Base-by-base conservation (phyloP, 1,140 invertebrate species). In the Aphis gossypii region DNA sequence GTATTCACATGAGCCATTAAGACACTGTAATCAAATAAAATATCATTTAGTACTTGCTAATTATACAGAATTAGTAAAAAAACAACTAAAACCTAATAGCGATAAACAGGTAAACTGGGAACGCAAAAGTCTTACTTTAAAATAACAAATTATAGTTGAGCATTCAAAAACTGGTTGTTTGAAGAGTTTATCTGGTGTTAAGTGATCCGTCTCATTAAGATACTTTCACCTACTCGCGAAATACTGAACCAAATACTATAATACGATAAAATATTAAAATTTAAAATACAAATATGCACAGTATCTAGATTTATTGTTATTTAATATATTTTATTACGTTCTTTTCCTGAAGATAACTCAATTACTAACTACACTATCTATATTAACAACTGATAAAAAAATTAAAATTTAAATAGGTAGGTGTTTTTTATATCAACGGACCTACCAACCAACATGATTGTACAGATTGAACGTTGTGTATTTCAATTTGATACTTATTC, bases 1-100 rank as follows among this genome's bases (percentile, higher is more conserved):
- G 48, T 93, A 30, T 30, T 93, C 1, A 93, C 82, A 8, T 93
- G 92, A 54, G 92, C 92, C 92, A 93, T 93, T 92, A 35, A 83
- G 38, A 48, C 38, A 25, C 51, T 92, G 68, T 4, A 86, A 46
- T 44, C 6, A 8, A n/a, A 46, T 44, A 14, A 3, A n/a, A n/a
- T 68, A 11, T 9, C 60, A 68, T n/a, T 76, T n/a, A n/a, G 18
- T n/a, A 35, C 14, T 18, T 14, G 6, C 4, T 14, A n/a, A 30
- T 60, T 60, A 30, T 60, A 25, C 30, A 14, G n/a, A 68, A 68
- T 4, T n/a, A 68, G 56, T 25, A 30, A 30, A 25, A 60, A 30
- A 60, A 8, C 2, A n/a, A n/a, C 60, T 18, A n/a, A 68, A n/a
- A 68, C 60, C 30, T 18, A n/a, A 20, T 18, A n/a, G 30, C 30